Conservation (phyloP, 2,797 vertebrate species). For the Eulemur rubriventer region DNA sequence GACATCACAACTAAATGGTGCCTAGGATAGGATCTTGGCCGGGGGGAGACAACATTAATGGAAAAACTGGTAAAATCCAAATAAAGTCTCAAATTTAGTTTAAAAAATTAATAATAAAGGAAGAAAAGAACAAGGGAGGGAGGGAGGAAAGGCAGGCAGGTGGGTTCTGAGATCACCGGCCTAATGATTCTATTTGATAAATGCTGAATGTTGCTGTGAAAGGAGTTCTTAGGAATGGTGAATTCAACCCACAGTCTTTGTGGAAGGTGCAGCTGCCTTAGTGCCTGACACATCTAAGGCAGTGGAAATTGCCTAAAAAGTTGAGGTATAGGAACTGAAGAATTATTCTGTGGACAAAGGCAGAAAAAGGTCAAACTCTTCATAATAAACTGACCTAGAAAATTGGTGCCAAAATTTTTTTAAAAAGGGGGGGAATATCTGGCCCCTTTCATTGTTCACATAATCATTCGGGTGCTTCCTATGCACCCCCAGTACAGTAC, state of each 20-base stretch:
- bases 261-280: not conserved
- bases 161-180: not conserved
- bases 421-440: not conserved
- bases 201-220: not conserved
- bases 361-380: conserved; percentile 11
- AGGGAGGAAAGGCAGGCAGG: not conserved
- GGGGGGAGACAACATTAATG: not conserved
- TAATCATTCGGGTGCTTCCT: not conserved
- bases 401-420: not conserved
- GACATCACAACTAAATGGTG: not conserved
- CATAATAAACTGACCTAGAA: not conserved
- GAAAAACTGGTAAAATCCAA: not conserved
- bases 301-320: not conserved
- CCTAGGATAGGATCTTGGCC: not conserved
- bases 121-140: not conserved
- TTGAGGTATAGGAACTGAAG: not conserved
- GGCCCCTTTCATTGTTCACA: not conserved
- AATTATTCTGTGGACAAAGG: not conserved
- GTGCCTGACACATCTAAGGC: not conserved
- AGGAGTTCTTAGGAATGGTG: not conserved
- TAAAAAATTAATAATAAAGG: not conserved
- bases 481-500: not conserved
- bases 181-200: not conserved
- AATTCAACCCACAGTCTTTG: not conserved
- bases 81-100: not conserved